A percentile compares a stretch with the other conserved stretches of the same genome.
Evolutionary conservation across 1,140 invertebrate species (phyloP).

Genomic region (Lamellibrachia luymesi): DNA sequence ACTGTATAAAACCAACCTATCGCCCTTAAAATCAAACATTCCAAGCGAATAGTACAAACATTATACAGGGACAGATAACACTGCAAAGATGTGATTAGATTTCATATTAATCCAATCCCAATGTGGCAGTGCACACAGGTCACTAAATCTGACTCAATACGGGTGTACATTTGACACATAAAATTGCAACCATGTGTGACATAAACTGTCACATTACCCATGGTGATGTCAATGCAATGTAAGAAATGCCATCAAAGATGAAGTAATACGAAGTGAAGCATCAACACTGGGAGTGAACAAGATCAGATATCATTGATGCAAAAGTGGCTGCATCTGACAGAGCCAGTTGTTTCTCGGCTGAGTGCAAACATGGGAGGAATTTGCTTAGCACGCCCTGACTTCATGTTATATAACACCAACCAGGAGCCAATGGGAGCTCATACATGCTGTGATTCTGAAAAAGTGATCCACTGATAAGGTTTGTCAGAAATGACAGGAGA

Average conservation of each 20-base stretch:
- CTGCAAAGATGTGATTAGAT: not conserved
- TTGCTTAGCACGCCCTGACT: not conserved
- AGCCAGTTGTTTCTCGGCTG: not conserved
- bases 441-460: not conserved
- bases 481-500: not conserved
- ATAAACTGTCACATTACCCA: not conserved
- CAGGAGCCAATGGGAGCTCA: not conserved
- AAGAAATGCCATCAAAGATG: not conserved
- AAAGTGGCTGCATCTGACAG: not conserved
- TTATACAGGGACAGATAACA: not conserved
- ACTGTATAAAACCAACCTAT: not conserved
- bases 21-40: not conserved
- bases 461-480: not conserved
- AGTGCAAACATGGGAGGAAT: not conserved
- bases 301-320: not conserved
- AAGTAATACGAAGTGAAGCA: not conserved
- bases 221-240: not conserved
- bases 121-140: not conserved
- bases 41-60: not conserved
- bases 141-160: not conserved
- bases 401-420: not conserved
- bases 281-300: not conserved
- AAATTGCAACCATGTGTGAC: not conserved
- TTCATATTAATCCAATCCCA: not conserved
- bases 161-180: not conserved